These are phyloP conservation scores for Dermolepida albohirtum DNA, from an alignment of 2,888 invertebrate species.

Conservation along the genomic window DNA sequence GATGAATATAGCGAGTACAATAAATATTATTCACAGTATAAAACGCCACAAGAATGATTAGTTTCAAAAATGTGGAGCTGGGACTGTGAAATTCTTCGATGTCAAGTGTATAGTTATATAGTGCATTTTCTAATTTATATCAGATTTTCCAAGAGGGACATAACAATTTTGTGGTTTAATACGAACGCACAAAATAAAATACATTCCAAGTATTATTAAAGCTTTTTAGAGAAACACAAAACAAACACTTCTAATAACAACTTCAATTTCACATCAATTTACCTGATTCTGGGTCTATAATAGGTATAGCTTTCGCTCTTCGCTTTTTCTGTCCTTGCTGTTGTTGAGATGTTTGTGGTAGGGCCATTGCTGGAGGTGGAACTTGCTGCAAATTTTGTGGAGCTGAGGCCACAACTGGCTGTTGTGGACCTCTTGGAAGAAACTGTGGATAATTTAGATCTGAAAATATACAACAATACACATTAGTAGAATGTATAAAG, in stretches of 20 bases:
- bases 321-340: constrained; percentile 50
- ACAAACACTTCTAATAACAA: neutral
- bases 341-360: constrained; percentile 48
- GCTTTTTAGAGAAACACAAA: neutral
- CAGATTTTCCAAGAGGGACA: too few relatives aligned
- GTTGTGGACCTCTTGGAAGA: constrained; percentile 38
- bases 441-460: constrained; percentile 38
- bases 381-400: constrained; percentile 53
- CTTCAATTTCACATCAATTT: constrained; percentile 33
- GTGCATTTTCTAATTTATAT: too few relatives aligned
- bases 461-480: constrained; percentile 25
- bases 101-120: too few relatives aligned
- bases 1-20: constrained; percentile 43
- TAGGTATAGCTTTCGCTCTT: constrained; percentile 59
- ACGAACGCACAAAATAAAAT: too few relatives aligned
- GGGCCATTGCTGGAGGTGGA: constrained; percentile 45
- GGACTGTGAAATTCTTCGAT: constrained; percentile 45
- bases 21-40: constrained; percentile 47
- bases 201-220: neutral
- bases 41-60: constrained; percentile 47
- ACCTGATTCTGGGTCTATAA: constrained; percentile 63
- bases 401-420: constrained; percentile 46
- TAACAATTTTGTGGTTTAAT: too few relatives aligned
- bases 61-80: constrained; percentile 44
- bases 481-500: neutral